Evolutionary conservation across 2,888 invertebrate species (phyloP), one percentile per base, ranked within the genome.

Genomic region (Hoplodrina blanda): DNA sequence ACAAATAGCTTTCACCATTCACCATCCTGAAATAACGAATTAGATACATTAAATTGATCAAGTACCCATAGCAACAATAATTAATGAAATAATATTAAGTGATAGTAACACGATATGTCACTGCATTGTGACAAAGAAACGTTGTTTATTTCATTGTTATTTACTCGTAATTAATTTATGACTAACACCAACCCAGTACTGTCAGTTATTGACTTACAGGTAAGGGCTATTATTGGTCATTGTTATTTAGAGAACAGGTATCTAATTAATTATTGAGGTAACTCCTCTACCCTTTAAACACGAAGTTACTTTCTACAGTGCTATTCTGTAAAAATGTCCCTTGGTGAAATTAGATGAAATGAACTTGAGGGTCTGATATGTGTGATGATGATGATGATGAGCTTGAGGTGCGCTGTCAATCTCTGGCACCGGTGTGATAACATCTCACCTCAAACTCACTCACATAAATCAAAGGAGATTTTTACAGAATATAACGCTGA

Each of bases 71-170:
- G 7, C 17, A n/a, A 19, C n/a, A 13, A 10, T 54, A 62, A 33
- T 53, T 11, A 49, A 56, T 62, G 61, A 61, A 44, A 64, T 57
- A 59, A 46, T 13, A 33, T 33, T 5, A 7, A 33, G 33, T 73
- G 30, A 4, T 17, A 49, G 50, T 50, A 73, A 52, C 62, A 50
- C 46, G 44, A 55, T 33, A 66, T 25, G 50, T 52, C 62, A 53
- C 41, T 19, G 46, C 33, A 37, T 1, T 41, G 25, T 37, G 46
- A 30, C 52, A 53, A 46, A 62, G 20, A 41, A 19, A 68, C 49
- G 6, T 59, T 59, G 67, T 74, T 67, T 73, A 73, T 63, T 66
- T 60, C 33, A 64, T 72, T 72, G 52, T 70, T 52, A 61, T 57
- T 75, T 50, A 61, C n/a, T 55, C 49, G 20, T 17, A n/a, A 54